These are phyloP conservation scores for Julus scandinavius DNA, from an alignment of 2,888 invertebrate species.

Conservation along the genomic window DNA sequence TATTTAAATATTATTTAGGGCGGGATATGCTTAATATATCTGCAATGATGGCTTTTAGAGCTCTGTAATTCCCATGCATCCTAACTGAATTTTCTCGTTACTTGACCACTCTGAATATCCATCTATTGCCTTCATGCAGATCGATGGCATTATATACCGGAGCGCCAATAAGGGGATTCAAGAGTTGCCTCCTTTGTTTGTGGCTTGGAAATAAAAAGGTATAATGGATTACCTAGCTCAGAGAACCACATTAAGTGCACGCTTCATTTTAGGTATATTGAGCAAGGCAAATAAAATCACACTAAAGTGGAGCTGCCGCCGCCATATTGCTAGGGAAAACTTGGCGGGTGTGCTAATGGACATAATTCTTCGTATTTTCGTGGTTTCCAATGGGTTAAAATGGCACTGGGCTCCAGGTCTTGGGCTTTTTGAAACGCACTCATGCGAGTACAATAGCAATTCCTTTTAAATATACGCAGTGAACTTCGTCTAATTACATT, in stretches of 20 bases:
- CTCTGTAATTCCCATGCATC: conserved; percentile 7
- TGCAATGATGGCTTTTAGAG: not conserved
- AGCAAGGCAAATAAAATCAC: conserved; percentile 39
- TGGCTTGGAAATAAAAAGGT: conserved; percentile 24
- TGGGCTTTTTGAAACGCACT: not conserved
- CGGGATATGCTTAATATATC: not conserved
- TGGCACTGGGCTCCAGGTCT: not conserved
- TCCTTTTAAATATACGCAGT: not conserved
- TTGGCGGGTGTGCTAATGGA: not conserved
- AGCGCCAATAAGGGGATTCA: not conserved
- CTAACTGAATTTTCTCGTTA: conserved; percentile 8
- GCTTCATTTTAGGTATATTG: conserved; percentile 18
- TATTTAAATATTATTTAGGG: conserved; percentile 40
- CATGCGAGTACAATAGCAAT: not conserved
- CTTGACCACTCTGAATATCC: conserved; percentile 8
- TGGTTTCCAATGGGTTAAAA: conserved; percentile 1
- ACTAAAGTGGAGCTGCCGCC: not conserved
- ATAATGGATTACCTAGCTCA: conserved; percentile 33
- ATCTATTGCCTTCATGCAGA: not conserved
- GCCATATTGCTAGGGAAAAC: not conserved
- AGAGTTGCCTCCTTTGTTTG: conserved; percentile 7
- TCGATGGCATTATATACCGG: not conserved
- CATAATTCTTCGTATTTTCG: conserved; percentile 24
- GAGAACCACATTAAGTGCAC: conserved; percentile 15
- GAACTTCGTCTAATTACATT: not conserved